A percentile compares a stretch with the other conserved stretches of the same genome.
Evolutionary conservation across 2,888 invertebrate genomes (phyloP).

Genomic region (Chaitophorus viminalis): DNA sequence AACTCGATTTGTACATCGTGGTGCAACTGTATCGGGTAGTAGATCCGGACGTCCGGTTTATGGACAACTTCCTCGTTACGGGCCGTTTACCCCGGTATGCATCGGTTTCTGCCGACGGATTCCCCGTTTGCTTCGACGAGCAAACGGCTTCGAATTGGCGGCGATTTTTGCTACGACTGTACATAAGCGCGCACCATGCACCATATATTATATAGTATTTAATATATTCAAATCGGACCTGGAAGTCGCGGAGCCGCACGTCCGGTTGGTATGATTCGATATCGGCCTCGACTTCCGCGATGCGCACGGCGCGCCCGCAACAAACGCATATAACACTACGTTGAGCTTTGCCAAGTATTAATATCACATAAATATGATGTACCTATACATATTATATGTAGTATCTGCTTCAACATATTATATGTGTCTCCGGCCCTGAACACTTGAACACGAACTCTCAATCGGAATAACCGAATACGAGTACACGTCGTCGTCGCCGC

Average conservation of each 20-base stretch:
- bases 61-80: slow-evolving; percentile 63
- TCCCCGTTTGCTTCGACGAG: slow-evolving; percentile 3
- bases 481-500: background rate
- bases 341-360: too few species aligned
- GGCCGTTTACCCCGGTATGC: slow-evolving; percentile 62
- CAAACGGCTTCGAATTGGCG: background rate
- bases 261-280: slow-evolving; percentile 39
- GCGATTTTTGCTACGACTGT: background rate
- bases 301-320: background rate
- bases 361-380: too few species aligned
- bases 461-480: too few species aligned
- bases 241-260: slow-evolving; percentile 22
- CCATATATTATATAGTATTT: background rate
- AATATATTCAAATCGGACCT: slow-evolving; percentile 29
- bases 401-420: too few species aligned
- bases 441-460: too few species aligned
- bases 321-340: background rate
- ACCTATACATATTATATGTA: too few species aligned
- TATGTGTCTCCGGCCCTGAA: too few species aligned
- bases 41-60: slow-evolving; percentile 55
- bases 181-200: background rate
- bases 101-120: slow-evolving; percentile 20
- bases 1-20: background rate
- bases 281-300: slow-evolving; percentile 20
- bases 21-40: background rate